Conservation (phyloP, 2,888 invertebrate genomes). For the Drosophila picticornis region DNA sequence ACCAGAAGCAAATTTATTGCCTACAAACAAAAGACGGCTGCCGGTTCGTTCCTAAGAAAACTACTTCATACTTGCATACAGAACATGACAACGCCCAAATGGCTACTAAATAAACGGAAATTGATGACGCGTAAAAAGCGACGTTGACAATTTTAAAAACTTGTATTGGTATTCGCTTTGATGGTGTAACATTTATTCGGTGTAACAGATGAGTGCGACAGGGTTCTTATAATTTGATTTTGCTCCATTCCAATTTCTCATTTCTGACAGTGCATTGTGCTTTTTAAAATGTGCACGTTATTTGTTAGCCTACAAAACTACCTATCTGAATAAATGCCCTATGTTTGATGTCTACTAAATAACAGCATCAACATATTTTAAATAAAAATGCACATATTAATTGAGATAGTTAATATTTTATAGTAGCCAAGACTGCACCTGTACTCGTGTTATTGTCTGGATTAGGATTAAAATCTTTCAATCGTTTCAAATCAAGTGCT, state of each 20-base stretch:
- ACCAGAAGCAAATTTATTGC: conserved; percentile 60
- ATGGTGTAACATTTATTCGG: conserved; percentile 32
- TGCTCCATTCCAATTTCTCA: background rate
- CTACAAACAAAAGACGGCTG: conserved; percentile 74
- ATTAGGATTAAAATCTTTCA: background rate
- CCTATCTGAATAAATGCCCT: background rate
- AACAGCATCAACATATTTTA: background rate
- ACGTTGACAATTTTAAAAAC: conserved; percentile 76
- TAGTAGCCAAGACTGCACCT: background rate
- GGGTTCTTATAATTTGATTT: conserved; percentile 10
- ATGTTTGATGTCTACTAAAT: background rate
- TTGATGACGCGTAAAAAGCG: conserved; percentile 75
- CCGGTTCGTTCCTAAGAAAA: conserved; percentile 57
- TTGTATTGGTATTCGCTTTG: conserved; percentile 54
- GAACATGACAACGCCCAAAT: conserved; percentile 55
- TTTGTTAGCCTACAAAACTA: background rate
- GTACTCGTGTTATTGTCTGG: background rate
- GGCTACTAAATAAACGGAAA: conserved; percentile 75
- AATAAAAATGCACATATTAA: background rate
- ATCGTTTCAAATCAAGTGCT: background rate
- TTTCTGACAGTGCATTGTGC: background rate
- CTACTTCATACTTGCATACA: conserved; percentile 34
- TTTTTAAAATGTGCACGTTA: background rate
- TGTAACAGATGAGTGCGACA: conserved; percentile 19
- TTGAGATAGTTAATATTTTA: background rate